Evolutionary conservation across 2,888 invertebrate species (phyloP), one percentile per base, ranked within the genome.

Genomic region (Panzeria rudis): DNA sequence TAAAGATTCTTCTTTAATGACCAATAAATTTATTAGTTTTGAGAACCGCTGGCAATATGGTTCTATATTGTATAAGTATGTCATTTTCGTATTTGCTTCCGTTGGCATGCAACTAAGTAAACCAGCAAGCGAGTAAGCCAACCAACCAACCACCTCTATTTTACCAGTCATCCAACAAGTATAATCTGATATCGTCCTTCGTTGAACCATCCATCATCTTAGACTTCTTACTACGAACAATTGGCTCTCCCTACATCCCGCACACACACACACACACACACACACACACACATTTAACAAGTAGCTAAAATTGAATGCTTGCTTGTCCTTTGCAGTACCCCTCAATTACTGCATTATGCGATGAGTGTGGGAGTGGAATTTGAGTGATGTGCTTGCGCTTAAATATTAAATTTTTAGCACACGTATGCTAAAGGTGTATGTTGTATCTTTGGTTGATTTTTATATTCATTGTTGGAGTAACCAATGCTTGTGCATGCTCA

Each of bases 401-500:
- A 68, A 78, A 85, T 82, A 71, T 59, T 47, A 73, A 64, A 44
- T 56, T 66, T 78, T 20, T 72, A 54, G 32, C 52, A 50, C 25
- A 7, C 64, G 17, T 38, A 17, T 47, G 32, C 54, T 35, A 6
- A 56, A 44, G n/a, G 47, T 68, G 56, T 47, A n/a, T 25, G 50
- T 35, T 20, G 56, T 50, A 71, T 73, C 71, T 71, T 47, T 8
- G 61, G 52, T 66, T 62, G 54, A 15, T 25, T 59, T 44, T 29
- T 38, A 5, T 35, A n/a, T 71, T 9, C 4, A 69, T 64, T 79
- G 69, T 82, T 79, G 75, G 62, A 78, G 73, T 82, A 81, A 84
- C 80, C 76, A 77, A 47, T 23, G 84, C 73, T 84, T 84, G 75
- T 84, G 86, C 85, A 80, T 87, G 87, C 80, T 87, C 86, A 88